phyloP scores from a whole-genome alignment of 2,888 invertebrate species.

The Caenorhabditis sp. region DNA sequence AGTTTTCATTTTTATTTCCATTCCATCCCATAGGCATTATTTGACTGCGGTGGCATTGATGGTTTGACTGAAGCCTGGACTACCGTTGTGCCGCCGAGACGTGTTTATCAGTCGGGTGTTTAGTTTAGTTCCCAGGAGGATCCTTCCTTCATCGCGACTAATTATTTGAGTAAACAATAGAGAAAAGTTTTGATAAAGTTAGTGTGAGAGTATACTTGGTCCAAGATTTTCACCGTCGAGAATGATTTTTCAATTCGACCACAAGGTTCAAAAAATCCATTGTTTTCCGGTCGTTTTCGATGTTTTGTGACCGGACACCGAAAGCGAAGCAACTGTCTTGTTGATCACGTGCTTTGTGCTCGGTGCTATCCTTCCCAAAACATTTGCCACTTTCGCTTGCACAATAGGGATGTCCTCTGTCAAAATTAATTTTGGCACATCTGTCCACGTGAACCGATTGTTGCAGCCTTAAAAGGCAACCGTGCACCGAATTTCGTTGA shows the following conservation, averaged over 20 bases:
- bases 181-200: background rate
- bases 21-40: background rate
- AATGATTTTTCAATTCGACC: background rate
- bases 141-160: background rate
- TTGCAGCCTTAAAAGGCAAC: background rate
- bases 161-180: conserved; percentile 31
- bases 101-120: conserved; percentile 15
- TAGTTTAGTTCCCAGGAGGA: conserved; percentile 13
- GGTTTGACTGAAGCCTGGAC: background rate
- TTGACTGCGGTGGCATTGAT: conserved; percentile 16
- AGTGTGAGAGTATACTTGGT: background rate
- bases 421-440: background rate
- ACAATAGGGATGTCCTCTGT: background rate
- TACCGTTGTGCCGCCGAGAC: conserved; percentile 5
- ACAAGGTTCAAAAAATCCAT: background rate
- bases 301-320: conserved; percentile 18
- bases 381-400: background rate
- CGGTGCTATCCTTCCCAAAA: conserved; percentile 11
- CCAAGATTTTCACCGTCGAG: too few species aligned
- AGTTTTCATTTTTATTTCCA: conserved; percentile 2
- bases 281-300: conserved; percentile 1
- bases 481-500: conserved; percentile 7
- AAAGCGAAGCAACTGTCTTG: conserved; percentile 5
- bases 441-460: conserved; percentile 3
- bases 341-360: conserved; percentile 23